phyloP scores from a whole-genome alignment of 2,888 invertebrate genomes.

The Nasonovia ribisnigri region DNA sequence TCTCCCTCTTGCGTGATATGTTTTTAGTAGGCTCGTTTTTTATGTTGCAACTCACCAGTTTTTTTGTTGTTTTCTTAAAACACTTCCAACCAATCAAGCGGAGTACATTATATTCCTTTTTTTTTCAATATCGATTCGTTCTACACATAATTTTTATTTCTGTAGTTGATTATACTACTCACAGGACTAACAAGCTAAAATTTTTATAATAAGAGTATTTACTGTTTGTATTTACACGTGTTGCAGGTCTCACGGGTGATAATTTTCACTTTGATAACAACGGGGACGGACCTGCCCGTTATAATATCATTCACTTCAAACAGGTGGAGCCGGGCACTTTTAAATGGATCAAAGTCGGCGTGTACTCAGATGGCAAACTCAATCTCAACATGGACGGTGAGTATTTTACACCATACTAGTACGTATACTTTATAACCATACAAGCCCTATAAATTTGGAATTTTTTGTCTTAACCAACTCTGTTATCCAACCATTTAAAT shows the following conservation, averaged over 20 bases:
- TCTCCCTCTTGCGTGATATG: neutral
- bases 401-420: slow-evolving; percentile 66
- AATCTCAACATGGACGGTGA: slow-evolving; percentile 84
- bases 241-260: slow-evolving; percentile 87
- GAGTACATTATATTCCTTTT: neutral
- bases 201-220: neutral
- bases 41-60: neutral
- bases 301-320: slow-evolving; percentile 96
- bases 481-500: neutral
- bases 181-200: neutral
- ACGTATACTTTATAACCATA: neutral
- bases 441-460: neutral
- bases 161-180: neutral
- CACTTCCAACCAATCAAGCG: neutral
- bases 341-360: slow-evolving; percentile 89
- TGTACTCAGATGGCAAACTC: slow-evolving; percentile 86
- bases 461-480: neutral
- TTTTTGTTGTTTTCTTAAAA: neutral
- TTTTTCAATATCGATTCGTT: neutral
- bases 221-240: neutral
- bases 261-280: slow-evolving; percentile 90
- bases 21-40: neutral
- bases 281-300: slow-evolving; percentile 94
- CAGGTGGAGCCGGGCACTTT: slow-evolving; percentile 81
- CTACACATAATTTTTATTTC: neutral